A percentile compares a stretch with the other conserved stretches of the same genome.
Conservation (phyloP, 2,888 invertebrate species). For the Falcaria lacertinaria region DNA sequence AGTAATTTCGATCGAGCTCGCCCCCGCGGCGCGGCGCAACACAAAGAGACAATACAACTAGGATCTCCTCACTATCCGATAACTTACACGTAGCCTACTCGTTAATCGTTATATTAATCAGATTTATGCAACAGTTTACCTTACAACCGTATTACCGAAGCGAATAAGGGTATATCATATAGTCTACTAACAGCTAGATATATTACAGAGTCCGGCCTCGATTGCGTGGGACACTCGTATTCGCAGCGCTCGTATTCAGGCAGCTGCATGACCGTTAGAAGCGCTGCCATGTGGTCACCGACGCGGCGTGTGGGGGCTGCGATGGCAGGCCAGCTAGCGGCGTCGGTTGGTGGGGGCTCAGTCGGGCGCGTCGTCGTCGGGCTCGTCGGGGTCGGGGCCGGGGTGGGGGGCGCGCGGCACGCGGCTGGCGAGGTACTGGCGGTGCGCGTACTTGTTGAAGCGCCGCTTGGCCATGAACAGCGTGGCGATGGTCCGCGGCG, state of each 20-base stretch:
- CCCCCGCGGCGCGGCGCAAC: constrained; percentile 34
- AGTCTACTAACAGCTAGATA: constrained; percentile 51
- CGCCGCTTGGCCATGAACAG: constrained; percentile 77
- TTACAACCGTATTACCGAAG: constrained; percentile 70
- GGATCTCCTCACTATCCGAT: constrained; percentile 56
- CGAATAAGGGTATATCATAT: constrained; percentile 60
- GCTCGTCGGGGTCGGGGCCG: constrained; percentile 16
- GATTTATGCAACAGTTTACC: constrained; percentile 73
- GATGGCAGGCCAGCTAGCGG: not conserved
- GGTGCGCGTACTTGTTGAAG: constrained; percentile 77
- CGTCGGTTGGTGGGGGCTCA: not conserved
- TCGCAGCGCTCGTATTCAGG: not conserved
- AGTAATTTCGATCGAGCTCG: constrained; percentile 30
- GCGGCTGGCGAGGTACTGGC: constrained; percentile 63
- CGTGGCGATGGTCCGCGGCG: constrained; percentile 74
- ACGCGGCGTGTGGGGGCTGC: not conserved
- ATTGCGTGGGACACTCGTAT: constrained; percentile 1
- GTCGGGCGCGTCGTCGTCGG: constrained; percentile 17
- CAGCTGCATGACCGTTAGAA: constrained; percentile 12
- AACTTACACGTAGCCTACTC: constrained; percentile 62
- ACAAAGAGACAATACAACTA: constrained; percentile 43
- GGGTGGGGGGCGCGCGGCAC: constrained; percentile 16
- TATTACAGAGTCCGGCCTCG: constrained; percentile 37
- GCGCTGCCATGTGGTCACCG: constrained; percentile 2
- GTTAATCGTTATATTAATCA: constrained; percentile 71